Base-by-base conservation (phyloP, 2,113 vertebrate species). In the Pandion haliaetus region DNA sequence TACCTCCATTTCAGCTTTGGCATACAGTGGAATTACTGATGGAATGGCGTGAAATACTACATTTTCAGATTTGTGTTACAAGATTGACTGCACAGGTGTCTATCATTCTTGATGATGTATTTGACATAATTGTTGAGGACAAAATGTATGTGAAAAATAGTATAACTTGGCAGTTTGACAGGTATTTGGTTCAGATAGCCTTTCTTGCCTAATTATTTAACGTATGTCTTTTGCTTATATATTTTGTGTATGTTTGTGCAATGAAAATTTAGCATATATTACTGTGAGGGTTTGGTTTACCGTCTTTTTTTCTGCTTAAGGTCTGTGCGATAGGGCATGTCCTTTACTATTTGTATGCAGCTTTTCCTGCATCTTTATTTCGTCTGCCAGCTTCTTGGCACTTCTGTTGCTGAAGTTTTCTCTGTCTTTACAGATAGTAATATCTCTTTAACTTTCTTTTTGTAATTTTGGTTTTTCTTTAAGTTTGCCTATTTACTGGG, bases 361-460 rank as follows among this genome's bases (percentile, higher is more conserved):
- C 67, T 80, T 93, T 83, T 90, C 42, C 47, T 86, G 55, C 69
- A 81, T 55, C 59, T 67, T 88, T 77, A 62, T 86, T 90, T 88
- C 93, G 94, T 96, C 95, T 83, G 50, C 87, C 71, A 88, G 59
- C 79, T 90, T 79, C 84, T 72, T 93, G 74, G 63, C 76, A 45
- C 67, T 86, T 95, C 65, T 69, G 62, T 82, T 94, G 83, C 86
- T 89, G 65, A 84, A 88, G n/a, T 92, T 90, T 93, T 80, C 66
- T 90, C 52, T 86, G 38, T 94, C 89, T 93, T 84, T 66, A 38
- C n/a, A 76, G 54, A 38, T 88, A n/a, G 14, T 70, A 69, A 12
- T 93, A n/a, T 32, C 44, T 71, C 70, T 91, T 32, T 29, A 69
- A 42, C 38, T 88, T 95, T 40, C 66, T 40, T 77, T 61, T 73